phyloP scores from a whole-genome alignment of 1,140 invertebrate genomes.

The Dendroctonus valens region DNA sequence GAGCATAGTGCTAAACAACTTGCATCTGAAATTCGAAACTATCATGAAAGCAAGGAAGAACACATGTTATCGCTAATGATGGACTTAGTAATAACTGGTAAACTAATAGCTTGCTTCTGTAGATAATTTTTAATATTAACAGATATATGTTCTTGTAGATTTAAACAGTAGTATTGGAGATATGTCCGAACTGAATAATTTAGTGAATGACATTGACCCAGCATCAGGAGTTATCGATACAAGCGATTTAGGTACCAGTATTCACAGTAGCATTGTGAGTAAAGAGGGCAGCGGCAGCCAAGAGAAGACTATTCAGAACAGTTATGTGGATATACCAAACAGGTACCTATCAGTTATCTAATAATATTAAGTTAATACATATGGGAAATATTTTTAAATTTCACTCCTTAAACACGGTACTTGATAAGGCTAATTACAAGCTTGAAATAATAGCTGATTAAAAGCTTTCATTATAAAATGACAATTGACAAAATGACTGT shows the following conservation, averaged over 20 bases:
- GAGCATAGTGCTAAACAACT: slow-evolving; percentile 19
- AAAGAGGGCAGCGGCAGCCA: slow-evolving; percentile 9
- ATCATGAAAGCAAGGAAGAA: slow-evolving; percentile 35
- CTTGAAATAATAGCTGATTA: no score
- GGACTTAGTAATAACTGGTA: slow-evolving; percentile 34
- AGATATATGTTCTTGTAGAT: slow-evolving; percentile 25
- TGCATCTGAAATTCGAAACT: slow-evolving; percentile 28
- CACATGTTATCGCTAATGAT: slow-evolving; percentile 40
- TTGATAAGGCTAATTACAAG: no score
- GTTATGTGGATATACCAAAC: slow-evolving; percentile 17
- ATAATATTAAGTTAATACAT: background rate
- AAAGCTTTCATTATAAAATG: no score
- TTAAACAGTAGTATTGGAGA: slow-evolving; percentile 30
- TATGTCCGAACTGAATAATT: slow-evolving; percentile 13
- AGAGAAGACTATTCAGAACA: background rate
- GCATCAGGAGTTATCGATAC: slow-evolving; percentile 17
- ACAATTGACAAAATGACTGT: no score
- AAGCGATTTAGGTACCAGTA: slow-evolving; percentile 33
- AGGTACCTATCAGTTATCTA: slow-evolving; percentile 10
- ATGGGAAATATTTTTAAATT: background rate
- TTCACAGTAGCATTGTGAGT: slow-evolving; percentile 21
- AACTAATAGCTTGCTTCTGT: background rate
- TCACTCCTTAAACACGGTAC: no score
- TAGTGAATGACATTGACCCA: background rate
- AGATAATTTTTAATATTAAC: background rate